Evolutionary conservation across 2,888 invertebrate genomes (phyloP), one percentile per base, ranked within the genome.

Genomic region (Ypsolopha sequella): DNA sequence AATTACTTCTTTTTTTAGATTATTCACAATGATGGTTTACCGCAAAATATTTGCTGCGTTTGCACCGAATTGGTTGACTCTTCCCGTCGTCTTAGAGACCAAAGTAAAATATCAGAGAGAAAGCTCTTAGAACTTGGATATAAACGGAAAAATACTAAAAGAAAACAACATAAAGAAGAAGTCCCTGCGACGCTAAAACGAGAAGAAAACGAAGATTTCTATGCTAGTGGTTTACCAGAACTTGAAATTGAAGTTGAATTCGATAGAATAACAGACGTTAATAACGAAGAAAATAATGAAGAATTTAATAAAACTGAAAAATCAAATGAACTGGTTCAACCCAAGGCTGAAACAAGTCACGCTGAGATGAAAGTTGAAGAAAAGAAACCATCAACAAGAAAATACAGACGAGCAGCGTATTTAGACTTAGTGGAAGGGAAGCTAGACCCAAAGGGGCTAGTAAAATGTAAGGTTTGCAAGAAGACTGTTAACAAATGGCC

Each of bases 381-480:
- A 10, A n/a, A 24, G 47, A 34, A 35, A 54, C 53, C 38, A 48
- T 43, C 43, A 33, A 49, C 53, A 7, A 43, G 50, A 10, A 60
- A 57, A 39, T 58, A 57, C 53, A 62, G 54, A 54, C 55, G 54
- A 43, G 56, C 57, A 3, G 54, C 57, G 48, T 66, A 65, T 55
- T 52, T 68, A 51, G 54, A 56, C 35, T 51, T 68, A 39, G 63
- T 68, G 0, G 66, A 68, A 6, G 68, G 66, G 0, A 50, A 36
- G 9, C 55, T 63, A 0, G 53, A 61, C n/a, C 56, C 60, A 0
- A 56, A 54, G 0, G 61, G 60, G 0, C 65, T 66, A 0, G 55
- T 69, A 0, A 65, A 56, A 36, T 67, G 67, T 51, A 68, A 61
- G 50, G 41, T 65, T 35, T 69, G 68, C 51, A 61, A 63, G 41